Base-by-base conservation (phyloP, 2,888 invertebrate genomes). In the Phragmatobia fuliginosa region DNA sequence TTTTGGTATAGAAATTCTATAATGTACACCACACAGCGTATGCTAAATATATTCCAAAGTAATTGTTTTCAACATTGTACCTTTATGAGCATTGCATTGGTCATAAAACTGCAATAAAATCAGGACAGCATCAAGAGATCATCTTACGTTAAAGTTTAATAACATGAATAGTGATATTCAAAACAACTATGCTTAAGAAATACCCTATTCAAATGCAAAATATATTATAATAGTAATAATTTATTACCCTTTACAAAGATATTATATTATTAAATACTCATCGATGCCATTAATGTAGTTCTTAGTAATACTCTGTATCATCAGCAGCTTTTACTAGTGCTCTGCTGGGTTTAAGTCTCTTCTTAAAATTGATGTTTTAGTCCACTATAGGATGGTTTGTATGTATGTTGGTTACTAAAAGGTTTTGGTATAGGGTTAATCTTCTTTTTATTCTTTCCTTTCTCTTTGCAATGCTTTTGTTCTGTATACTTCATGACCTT, bases 91-190 rank as follows among this genome's bases (percentile, higher is more conserved):
- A 67, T 45, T 68, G 71, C 70, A 76, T 64, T 59, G 67, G 72
- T 73, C 80, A 82, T 89, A 87, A 89, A 87, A 83, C 70, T 61
- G 78, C 76, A 82, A 87, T 88, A 87, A 88, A 88, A 85, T 85
- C 81, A 83, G 79, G 82, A 76, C 80, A 82, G 74, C 71, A 69
- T 73, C 56, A 78, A 84, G 83, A 83, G 80, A 80, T 82, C 81
- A 85, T 81, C 79, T 68, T 21, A 52, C 33, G 60, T 52, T 52
- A 33, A 58, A 32, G 32, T 58, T 58, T 60, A 70, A 41, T 68
- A 67, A 67, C 52, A 71, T 73, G 16, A 58, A 70, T 64, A n/a
- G 56, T 66, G 36, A 61, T 38, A 65, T 66, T 25, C 36, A 31
- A 52, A 49, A 60, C 64, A 52, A 68, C 59, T 28, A 63, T 63